Conservation (phyloP, 2,113 vertebrate species). For the Dipodomys ordii region DNA sequence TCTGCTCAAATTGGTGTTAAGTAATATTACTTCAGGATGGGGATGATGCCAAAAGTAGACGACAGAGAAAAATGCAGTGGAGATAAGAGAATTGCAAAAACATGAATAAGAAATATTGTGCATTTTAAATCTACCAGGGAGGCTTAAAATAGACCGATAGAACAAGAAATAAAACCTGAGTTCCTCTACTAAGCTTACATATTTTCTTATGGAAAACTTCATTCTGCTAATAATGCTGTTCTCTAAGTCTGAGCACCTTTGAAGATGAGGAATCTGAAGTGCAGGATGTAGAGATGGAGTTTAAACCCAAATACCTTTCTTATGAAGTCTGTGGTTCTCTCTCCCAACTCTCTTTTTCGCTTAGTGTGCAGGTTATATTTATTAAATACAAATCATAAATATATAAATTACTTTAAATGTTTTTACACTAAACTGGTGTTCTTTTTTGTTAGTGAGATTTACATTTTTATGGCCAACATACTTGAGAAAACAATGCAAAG, state of each 20-base stretch:
- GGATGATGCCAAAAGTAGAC: constrained; percentile 30
- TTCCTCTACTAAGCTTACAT: neutral
- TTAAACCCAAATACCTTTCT: neutral
- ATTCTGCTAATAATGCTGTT: neutral
- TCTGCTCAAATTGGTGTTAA: constrained; percentile 27
- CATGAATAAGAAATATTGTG: neutral
- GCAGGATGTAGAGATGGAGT: neutral
- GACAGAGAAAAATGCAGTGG: neutral
- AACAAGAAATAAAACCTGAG: neutral
- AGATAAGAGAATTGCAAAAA: neutral
- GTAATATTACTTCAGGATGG: neutral
- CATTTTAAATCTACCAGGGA: neutral
- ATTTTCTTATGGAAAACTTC: constrained; percentile 7
- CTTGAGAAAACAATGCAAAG: no score
- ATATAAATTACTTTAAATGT: no score
- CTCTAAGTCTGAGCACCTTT: neutral
- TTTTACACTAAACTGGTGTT: no score
- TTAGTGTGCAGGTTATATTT: neutral
- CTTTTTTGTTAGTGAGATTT: no score
- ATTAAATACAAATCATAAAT: no score
- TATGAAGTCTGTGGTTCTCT: neutral
- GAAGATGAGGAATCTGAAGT: neutral
- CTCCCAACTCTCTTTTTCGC: neutral
- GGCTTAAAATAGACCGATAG: constrained; percentile 9
- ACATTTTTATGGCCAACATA: no score